Conservation (phyloP, 2,888 invertebrate genomes). For the Melipona beecheii region DNA sequence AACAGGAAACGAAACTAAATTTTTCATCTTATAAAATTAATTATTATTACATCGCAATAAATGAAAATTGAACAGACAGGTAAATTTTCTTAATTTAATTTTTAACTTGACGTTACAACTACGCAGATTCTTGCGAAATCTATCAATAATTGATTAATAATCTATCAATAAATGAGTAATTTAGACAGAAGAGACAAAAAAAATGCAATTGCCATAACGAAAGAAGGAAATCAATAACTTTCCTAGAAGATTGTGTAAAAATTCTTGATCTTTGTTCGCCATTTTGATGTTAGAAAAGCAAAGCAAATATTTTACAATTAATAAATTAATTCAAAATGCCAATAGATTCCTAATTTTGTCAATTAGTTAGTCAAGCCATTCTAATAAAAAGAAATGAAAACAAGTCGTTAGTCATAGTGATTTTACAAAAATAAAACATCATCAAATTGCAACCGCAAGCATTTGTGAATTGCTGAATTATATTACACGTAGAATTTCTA, state of each 20-base stretch:
- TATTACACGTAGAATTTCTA: too few species aligned
- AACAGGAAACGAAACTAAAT: not conserved
- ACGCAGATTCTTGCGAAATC: not conserved
- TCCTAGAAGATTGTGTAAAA: not conserved
- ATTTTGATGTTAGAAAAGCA: not conserved
- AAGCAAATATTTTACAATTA: not conserved
- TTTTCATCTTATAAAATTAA: not conserved
- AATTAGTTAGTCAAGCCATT: too few species aligned
- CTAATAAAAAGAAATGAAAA: too few species aligned
- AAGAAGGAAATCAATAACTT: not conserved
- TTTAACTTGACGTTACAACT: not conserved
- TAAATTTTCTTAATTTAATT: not conserved
- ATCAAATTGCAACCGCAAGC: too few species aligned
- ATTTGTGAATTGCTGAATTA: too few species aligned
- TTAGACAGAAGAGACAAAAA: not conserved
- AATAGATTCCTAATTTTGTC: too few species aligned
- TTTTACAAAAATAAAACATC: too few species aligned
- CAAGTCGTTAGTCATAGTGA: too few species aligned
- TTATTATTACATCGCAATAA: not conserved
- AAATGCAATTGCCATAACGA: not conserved
- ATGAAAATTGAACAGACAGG: not conserved
- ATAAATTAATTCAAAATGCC: not conserved
- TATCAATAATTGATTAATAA: too few species aligned
- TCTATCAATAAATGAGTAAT: not conserved
- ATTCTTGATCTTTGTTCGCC: too few species aligned